Conservation (phyloP, 1,140 invertebrate species). For the Catajapyx aquilonaris region DNA sequence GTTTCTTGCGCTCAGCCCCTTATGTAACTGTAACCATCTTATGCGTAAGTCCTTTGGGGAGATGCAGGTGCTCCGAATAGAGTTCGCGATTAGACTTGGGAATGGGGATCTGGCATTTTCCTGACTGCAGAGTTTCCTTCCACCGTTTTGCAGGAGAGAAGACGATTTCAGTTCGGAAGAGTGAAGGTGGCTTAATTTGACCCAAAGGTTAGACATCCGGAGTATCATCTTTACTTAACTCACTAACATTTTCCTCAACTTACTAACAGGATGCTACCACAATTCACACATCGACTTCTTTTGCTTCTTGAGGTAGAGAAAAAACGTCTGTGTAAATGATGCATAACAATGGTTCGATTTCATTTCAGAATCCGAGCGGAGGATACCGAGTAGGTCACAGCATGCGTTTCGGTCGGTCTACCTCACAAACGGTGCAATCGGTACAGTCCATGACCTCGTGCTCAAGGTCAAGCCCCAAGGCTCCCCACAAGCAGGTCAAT, state of each 20-base stretch:
- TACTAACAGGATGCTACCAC: neutral
- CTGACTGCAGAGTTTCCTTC: no score
- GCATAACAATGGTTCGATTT: neutral
- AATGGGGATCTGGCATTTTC: no score
- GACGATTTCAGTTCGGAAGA: no score
- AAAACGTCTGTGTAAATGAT: neutral
- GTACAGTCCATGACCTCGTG: slow-evolving; percentile 20
- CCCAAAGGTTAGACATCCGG: no score
- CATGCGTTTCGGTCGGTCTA: slow-evolving; percentile 21
- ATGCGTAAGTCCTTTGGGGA: no score
- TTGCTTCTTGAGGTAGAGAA: neutral
- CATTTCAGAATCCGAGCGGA: neutral
- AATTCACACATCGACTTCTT: neutral
- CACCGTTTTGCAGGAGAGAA: no score
- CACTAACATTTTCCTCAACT: slow-evolving; percentile 1
- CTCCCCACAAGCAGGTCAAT: slow-evolving; percentile 20
- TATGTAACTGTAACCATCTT: no score
- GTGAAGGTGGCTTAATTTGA: no score
- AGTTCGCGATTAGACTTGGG: no score
- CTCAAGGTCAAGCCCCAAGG: slow-evolving; percentile 21
- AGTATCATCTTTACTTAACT: no score
- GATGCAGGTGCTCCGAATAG: no score
- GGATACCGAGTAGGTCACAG: slow-evolving; percentile 18
- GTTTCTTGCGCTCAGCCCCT: no score
- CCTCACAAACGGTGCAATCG: slow-evolving; percentile 27